phyloP scores from a whole-genome alignment of 2,797 vertebrate species.

The Enteromius radiatus region DNA sequence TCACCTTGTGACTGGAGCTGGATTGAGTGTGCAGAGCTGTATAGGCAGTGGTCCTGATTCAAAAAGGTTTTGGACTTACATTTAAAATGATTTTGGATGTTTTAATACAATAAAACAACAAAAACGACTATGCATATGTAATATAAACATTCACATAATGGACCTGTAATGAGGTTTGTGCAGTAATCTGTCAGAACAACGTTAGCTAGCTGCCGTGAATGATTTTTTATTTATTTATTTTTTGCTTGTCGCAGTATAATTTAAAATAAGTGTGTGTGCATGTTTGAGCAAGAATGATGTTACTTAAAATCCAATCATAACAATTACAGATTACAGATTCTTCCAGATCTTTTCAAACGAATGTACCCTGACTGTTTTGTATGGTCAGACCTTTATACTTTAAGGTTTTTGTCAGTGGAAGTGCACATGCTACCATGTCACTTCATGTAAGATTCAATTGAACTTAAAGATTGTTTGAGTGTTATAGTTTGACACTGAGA shows the following conservation, averaged over 20 bases:
- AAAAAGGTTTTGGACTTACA: background rate
- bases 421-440: background rate
- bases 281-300: background rate
- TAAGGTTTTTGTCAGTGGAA: constrained; percentile 22
- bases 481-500: background rate
- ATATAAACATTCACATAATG: background rate
- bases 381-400: constrained; percentile 37
- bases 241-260: no score
- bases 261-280: background rate
- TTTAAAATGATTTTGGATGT: background rate
- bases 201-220: background rate
- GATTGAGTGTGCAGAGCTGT: background rate
- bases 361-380: constrained; percentile 63
- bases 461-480: constrained; percentile 14
- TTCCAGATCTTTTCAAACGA: constrained; percentile 18
- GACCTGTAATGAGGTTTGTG: background rate
- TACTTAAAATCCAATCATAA: background rate
- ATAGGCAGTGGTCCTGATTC: background rate
- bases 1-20: background rate
- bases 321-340: background rate
- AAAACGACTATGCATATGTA: background rate
- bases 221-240: no score
- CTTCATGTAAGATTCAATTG: background rate
- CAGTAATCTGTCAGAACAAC: background rate
- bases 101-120: background rate